phyloP scores from a whole-genome alignment of 2,113 vertebrate genomes.

The Cisticola juncidis region DNA sequence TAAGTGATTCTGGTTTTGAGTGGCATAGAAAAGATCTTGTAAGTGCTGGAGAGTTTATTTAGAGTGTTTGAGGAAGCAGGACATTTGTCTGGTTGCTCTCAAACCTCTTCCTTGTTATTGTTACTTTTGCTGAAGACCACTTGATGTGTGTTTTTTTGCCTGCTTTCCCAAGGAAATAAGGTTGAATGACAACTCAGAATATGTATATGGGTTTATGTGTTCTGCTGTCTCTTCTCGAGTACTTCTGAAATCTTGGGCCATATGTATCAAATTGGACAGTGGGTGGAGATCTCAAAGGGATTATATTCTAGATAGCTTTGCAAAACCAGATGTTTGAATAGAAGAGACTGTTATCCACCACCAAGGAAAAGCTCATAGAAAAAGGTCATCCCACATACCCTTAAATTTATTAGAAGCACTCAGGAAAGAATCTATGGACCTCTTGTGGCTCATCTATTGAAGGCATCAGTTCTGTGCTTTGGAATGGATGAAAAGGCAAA shows the following conservation, averaged over 20 bases:
- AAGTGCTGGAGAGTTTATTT: background rate
- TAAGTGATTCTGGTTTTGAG: background rate
- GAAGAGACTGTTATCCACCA: background rate
- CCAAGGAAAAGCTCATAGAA: background rate
- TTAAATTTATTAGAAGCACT: background rate
- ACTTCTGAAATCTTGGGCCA: background rate
- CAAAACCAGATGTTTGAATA: background rate
- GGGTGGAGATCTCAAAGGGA: background rate
- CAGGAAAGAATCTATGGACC: background rate
- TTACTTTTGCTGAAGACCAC: background rate
- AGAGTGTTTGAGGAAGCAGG: background rate
- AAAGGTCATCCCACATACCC: background rate
- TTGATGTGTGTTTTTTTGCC: accelerated
- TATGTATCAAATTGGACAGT: background rate
- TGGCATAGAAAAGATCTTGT: background rate
- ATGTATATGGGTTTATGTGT: background rate
- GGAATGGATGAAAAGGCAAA: background rate
- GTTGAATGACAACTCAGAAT: background rate
- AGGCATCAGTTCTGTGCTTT: background rate
- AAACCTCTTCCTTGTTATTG: background rate
- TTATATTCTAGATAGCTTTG: background rate
- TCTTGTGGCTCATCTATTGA: background rate
- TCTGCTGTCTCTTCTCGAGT: background rate
- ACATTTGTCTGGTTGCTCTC: background rate
- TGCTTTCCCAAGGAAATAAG: background rate